These are phyloP conservation scores for Drosophila koepferae DNA, from an alignment of 2,888 invertebrate genomes.

Conservation along the genomic window DNA sequence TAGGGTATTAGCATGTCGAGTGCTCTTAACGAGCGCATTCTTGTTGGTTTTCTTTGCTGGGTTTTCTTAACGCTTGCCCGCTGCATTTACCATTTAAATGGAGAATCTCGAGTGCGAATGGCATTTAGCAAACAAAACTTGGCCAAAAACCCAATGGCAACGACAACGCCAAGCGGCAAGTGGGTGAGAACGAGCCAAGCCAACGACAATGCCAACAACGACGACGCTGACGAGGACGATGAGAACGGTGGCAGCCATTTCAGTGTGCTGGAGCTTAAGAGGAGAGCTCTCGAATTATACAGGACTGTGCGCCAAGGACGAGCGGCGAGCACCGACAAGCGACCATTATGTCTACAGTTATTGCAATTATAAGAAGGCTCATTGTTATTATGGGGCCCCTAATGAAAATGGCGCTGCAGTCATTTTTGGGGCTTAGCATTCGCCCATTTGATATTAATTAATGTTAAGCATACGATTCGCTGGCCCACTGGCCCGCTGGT, in stretches of 20 bases:
- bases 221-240: neutral
- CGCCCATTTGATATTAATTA: slow-evolving; percentile 74
- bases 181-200: slow-evolving; percentile 72
- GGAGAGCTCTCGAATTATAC: slow-evolving; percentile 49
- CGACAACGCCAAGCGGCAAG: slow-evolving; percentile 36
- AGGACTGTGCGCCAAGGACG: slow-evolving; percentile 31
- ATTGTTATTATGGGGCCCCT: slow-evolving; percentile 70
- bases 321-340: neutral
- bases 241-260: neutral
- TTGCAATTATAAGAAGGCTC: slow-evolving; percentile 70
- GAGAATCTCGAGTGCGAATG: slow-evolving; percentile 62
- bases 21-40: neutral
- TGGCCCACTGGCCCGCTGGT: neutral
- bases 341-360: slow-evolving; percentile 53
- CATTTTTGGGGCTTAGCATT: slow-evolving; percentile 58
- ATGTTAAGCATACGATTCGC: slow-evolving; percentile 65
- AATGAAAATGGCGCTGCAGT: slow-evolving; percentile 70
- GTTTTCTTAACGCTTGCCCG: slow-evolving; percentile 29
- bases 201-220: slow-evolving; percentile 17
- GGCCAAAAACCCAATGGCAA: slow-evolving; percentile 54
- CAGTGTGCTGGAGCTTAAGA: slow-evolving; percentile 18
- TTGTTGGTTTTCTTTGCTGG: slow-evolving; percentile 2
- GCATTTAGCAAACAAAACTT: slow-evolving; percentile 75
- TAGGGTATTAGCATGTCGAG: neutral
- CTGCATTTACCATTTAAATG: slow-evolving; percentile 74